Evolutionary conservation across 1,140 invertebrate species (phyloP).

Genomic region (Brachionus koreanus): DNA sequence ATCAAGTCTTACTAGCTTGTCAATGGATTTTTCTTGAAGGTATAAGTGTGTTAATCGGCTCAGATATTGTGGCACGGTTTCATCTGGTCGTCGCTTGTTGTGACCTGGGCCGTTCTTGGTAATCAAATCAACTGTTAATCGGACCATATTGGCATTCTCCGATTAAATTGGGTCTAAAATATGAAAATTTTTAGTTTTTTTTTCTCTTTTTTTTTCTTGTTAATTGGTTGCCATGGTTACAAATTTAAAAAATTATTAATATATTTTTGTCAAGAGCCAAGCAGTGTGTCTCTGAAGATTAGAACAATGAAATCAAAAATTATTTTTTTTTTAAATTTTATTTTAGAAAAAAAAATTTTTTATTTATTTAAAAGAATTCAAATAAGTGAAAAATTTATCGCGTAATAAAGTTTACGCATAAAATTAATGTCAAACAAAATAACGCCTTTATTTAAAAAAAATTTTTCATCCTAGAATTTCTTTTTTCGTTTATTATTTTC

Average conservation of each 20-base stretch:
- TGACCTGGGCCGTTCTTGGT: conserved; percentile 56
- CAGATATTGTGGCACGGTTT: conserved; percentile 54
- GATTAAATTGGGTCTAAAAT: background rate
- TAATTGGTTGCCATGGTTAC: background rate
- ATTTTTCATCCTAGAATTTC: background rate
- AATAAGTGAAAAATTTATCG: background rate
- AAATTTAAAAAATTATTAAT: background rate
- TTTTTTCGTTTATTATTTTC: background rate
- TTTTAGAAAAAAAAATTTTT: background rate
- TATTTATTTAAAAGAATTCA: background rate
- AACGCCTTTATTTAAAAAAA: background rate
- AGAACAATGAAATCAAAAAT: background rate
- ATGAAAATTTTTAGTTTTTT: background rate
- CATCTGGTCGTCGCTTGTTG: conserved; percentile 57
- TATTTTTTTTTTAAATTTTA: background rate
- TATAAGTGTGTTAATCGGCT: conserved; percentile 56
- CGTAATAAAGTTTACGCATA: background rate
- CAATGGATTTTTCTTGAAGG: conserved; percentile 55
- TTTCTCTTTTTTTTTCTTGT: background rate
- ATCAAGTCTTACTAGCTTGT: conserved; percentile 53
- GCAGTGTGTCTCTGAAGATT: background rate
- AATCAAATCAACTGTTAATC: conserved; percentile 56
- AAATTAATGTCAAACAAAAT: background rate
- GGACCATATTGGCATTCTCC: conserved; percentile 50
- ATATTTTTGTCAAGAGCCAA: background rate